These are phyloP conservation scores for Girardia tigrina DNA, from an alignment of 2,888 invertebrate species.

Conservation along the genomic window DNA sequence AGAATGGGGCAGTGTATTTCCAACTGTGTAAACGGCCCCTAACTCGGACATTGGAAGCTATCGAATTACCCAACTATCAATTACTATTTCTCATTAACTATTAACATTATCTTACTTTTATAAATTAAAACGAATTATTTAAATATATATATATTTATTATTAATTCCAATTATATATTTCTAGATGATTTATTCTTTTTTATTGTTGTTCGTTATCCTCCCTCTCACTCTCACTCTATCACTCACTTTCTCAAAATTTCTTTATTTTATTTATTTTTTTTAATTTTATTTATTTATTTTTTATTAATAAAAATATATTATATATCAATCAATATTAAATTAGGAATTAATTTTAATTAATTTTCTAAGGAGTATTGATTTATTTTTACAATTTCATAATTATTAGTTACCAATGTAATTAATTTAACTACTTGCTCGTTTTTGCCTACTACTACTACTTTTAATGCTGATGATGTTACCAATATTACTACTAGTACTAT, in stretches of 20 bases:
- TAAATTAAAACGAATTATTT: too few species aligned
- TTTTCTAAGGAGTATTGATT: constrained; percentile 15
- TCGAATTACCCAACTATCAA: constrained; percentile 15
- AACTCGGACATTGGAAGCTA: constrained; percentile 17
- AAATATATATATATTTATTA: neutral
- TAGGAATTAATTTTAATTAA: neutral
- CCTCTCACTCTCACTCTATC: too few species aligned
- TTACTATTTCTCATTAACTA: neutral
- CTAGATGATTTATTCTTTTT: neutral
- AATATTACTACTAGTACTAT: constrained; percentile 3
- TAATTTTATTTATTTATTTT: neutral
- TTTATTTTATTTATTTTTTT: neutral
- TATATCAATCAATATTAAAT: neutral
- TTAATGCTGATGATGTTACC: constrained; percentile 2
- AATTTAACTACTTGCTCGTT: constrained; percentile 8
- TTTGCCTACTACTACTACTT: neutral
- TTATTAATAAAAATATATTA: neutral
- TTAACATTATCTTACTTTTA: constrained; percentile 6
- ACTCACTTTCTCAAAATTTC: neutral
- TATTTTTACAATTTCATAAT: constrained; percentile 20
- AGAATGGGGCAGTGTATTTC: neutral
- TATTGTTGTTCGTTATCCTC: too few species aligned
- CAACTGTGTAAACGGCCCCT: constrained; percentile 17
- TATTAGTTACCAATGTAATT: neutral
- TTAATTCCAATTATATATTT: neutral